A percentile compares a stretch with the other conserved stretches of the same genome.
These are phyloP conservation scores for Zaprionus bogoriensis DNA, from an alignment of 2,888 invertebrate species.

Conservation along the genomic window DNA sequence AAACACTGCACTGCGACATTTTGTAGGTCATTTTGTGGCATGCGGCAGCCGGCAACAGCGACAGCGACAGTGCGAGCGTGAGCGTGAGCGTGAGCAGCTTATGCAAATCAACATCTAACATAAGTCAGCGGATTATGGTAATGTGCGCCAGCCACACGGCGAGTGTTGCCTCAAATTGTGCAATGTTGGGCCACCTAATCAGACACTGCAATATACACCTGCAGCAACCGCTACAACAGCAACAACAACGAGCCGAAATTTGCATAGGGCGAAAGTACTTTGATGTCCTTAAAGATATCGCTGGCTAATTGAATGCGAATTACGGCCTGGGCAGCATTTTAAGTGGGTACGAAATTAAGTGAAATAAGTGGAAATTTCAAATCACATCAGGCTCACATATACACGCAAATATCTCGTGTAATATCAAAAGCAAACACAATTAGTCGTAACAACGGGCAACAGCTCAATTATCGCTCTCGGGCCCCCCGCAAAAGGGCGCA, in stretches of 20 bases:
- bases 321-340: background rate
- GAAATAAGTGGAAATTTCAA: background rate
- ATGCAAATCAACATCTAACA: constrained; percentile 57
- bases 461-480: background rate
- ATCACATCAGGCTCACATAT: constrained; percentile 2
- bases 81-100: constrained; percentile 57
- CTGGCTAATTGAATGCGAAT: constrained; percentile 38
- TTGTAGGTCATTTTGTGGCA: constrained; percentile 19
- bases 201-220: constrained; percentile 26
- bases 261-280: constrained; percentile 16
- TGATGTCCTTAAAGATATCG: constrained; percentile 20
- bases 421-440: background rate
- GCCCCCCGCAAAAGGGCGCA: background rate
- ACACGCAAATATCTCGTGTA: background rate
- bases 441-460: background rate
- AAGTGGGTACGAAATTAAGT: constrained; percentile 1
- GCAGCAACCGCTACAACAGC: background rate
- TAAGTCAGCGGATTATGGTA: constrained; percentile 71
- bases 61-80: no score
- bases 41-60: constrained; percentile 4
- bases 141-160: constrained; percentile 32
- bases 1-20: constrained; percentile 1
- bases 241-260: constrained; percentile 11
- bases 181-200: constrained; percentile 48
- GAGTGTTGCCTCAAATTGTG: constrained; percentile 44